phyloP scores from a whole-genome alignment of 1,140 invertebrate species.

The Lysiphlebus fabarum region DNA sequence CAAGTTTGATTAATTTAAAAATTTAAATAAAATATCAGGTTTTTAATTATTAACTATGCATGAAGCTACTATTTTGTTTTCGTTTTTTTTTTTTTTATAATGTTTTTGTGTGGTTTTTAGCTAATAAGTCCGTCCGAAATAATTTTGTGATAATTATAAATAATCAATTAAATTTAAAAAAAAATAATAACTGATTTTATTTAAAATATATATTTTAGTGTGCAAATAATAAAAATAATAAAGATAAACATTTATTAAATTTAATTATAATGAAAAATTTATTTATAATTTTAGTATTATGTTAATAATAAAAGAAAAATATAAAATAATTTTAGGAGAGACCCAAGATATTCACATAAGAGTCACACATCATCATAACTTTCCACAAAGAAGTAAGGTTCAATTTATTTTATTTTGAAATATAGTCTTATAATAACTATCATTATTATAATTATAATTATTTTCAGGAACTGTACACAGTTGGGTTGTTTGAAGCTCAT shows the following conservation, averaged over 20 bases:
- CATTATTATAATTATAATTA: constrained; percentile 8
- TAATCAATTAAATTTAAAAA: no score
- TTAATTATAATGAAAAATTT: constrained; percentile 1
- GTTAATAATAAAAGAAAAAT: background rate
- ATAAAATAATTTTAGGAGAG: constrained; percentile 37
- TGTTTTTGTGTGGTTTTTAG: no score
- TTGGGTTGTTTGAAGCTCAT: constrained; percentile 50
- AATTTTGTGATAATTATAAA: no score
- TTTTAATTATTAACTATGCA: no score
- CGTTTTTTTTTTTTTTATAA: no score
- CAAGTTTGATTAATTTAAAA: no score
- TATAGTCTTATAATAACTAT: background rate
- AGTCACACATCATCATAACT: constrained; percentile 56
- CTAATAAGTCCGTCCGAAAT: no score
- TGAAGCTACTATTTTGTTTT: no score
- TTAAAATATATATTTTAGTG: background rate
- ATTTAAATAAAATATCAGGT: no score
- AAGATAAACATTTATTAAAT: constrained; percentile 10
- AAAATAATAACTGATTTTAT: no score
- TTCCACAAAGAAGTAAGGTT: constrained; percentile 53
- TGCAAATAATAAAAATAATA: constrained; percentile 14
- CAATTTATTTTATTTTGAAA: background rate
- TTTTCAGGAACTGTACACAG: constrained; percentile 51
- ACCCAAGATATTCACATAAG: constrained; percentile 57
- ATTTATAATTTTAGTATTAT: no score